Base-by-base conservation (phyloP, 2,888 invertebrate genomes). In the Cheilosia urbana region DNA sequence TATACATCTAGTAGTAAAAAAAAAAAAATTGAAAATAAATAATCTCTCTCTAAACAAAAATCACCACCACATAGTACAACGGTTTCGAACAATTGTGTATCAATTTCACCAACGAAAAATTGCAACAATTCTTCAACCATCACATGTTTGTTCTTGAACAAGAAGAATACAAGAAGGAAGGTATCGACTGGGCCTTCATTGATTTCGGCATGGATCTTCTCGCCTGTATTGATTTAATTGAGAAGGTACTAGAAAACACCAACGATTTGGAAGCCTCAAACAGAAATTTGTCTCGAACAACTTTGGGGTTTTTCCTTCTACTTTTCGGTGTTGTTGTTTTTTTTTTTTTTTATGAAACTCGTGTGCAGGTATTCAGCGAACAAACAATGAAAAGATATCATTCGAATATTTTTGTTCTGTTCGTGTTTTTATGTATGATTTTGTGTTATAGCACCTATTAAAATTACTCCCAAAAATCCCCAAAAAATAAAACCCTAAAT, bases 61-160 rank as follows among this genome's bases (percentile, higher is more conserved):
- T n/a, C n/a, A n/a, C n/a, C n/a, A n/a, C n/a, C n/a, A n/a, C n/a
- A n/a, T 94, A 98, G 98, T 98, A 94, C 95, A 99, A 99, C 94
- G 98, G 98, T 93, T 99, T 99, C 95, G 99, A 99, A 94, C 99
- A 99, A 95, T 95, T 99, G 93, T 99, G 99, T 95, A 99, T 99
- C 96, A 99, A 99, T 95, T 99, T 99, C 94, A 99, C 99, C 93
- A 99, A 99, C 93, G 99, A 99, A 94, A 98, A 98, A 94, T 95
- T 99, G 90, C 99, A 99, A 94, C 99, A 99, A 94, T 99, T 99
- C 95, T 99, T 99, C 96, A 99, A 99, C 94, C 99, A 99, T 93
- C 97, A 98, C 96, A 99, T 99, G 99, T 99, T 99, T 93, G 98
- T 99, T 89, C 94, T 99, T 93, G 99, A 99, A 93, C 99, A 99